These are phyloP conservation scores for Paratrypauchen microcephalus DNA, from an alignment of 2,797 vertebrate genomes.

Conservation along the genomic window DNA sequence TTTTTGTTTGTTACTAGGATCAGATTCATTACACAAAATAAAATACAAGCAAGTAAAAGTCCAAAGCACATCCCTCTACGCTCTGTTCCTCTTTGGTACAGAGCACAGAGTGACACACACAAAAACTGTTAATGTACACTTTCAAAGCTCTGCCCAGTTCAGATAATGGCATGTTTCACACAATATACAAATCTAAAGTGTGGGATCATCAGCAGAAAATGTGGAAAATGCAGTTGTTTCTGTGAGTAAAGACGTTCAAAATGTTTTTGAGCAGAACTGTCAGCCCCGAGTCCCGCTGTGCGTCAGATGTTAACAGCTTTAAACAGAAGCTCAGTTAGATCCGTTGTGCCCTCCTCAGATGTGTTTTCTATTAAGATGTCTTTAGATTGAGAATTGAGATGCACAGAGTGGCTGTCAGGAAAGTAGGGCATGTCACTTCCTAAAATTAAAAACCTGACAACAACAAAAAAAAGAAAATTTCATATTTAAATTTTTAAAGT, in stretches of 20 bases:
- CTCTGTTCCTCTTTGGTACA: too few species aligned
- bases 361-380: slow-evolving; percentile 48
- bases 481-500: not conserved
- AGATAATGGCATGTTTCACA: not conserved
- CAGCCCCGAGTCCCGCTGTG: not conserved
- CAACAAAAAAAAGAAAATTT: slow-evolving; percentile 23
- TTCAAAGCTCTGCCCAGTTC: not conserved
- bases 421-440: slow-evolving; percentile 55
- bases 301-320: slow-evolving; percentile 6
- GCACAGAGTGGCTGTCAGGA: slow-evolving; percentile 24
- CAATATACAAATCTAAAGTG: not conserved
- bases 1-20: too few species aligned
- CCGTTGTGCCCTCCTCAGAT: slow-evolving; percentile 19
- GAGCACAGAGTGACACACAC: not conserved
- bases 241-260: slow-evolving; percentile 3
- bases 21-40: too few species aligned
- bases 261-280: not conserved
- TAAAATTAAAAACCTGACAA: slow-evolving; percentile 26
- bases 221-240: not conserved
- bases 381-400: slow-evolving; percentile 41
- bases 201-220: not conserved
- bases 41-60: too few species aligned
- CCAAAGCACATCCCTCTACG: too few species aligned
- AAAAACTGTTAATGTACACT: not conserved
- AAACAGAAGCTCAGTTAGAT: slow-evolving; percentile 13